A percentile compares a stretch with the other conserved stretches of the same genome.
Conservation (phyloP, 2,113 vertebrate species). For the Pteronura brasiliensis region DNA sequence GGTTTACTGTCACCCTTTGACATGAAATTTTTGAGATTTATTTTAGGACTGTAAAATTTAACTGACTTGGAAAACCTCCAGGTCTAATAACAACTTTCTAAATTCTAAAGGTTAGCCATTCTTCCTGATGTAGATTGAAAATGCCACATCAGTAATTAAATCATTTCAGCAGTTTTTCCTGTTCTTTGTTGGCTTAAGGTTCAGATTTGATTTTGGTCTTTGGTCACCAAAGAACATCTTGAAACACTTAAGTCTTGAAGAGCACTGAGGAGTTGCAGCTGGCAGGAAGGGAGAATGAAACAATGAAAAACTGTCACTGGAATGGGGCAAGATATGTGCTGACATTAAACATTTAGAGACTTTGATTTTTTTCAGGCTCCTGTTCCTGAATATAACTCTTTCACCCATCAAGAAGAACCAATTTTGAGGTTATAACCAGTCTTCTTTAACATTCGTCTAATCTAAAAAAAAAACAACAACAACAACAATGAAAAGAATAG, state of each 20-base stretch:
- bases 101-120: slow-evolving; percentile 32
- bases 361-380: background rate
- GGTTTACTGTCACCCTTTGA: background rate
- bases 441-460: slow-evolving; percentile 15
- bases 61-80: background rate
- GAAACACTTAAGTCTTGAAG: background rate
- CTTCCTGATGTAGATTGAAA: background rate
- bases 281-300: background rate
- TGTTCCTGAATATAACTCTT: slow-evolving; percentile 6
- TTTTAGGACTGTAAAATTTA: background rate
- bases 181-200: background rate
- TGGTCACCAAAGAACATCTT: background rate
- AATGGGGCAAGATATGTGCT: background rate
- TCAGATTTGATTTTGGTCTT: background rate
- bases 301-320: background rate
- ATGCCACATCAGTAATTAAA: background rate
- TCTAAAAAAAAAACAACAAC: background rate
- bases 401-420: background rate
- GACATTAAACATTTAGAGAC: background rate
- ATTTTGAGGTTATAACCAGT: background rate
- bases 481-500: slow-evolving; percentile 3
- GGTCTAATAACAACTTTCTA: background rate
- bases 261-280: background rate
- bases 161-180: background rate
- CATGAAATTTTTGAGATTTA: slow-evolving; percentile 34